Base-by-base conservation (phyloP, 2,888 invertebrate species). In the Euclidia mi region DNA sequence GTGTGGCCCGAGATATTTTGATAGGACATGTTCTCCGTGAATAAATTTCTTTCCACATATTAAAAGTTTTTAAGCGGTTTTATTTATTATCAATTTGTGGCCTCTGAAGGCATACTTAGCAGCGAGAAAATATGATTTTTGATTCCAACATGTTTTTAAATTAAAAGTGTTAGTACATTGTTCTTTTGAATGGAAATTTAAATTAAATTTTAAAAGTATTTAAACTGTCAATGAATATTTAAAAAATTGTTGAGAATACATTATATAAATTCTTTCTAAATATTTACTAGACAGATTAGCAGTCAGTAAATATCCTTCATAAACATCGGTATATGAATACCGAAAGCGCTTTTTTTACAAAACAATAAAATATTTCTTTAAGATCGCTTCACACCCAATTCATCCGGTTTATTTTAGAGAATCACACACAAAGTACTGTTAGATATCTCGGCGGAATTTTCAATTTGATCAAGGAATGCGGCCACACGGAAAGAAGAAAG, bases 1-100 rank as follows among this genome's bases (percentile, higher is more conserved):
- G 93, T 93, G 94, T 93, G 91, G 91, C 91, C 92, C 92, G 91
- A 93, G 94, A 94, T 94, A 94, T 94, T 94, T 94, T 94, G 94
- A 94, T 94, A 94, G 94, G 92, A 92, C 92, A 94, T 94, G 93
- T 91, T 92, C 92, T 88, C 88, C 89, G 88, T 90, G 94, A 93
- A 94, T 94, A 94, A 94, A 94, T 94, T 92, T 93, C 91, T 93
- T 92, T 88, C 80, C 82, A 89, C 90, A 90, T 93, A 92, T 92
- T 92, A 92, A 91, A 93, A 91, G 82, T 89, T 88, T 89, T 90
- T 89, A 90, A 91, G 85, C 85, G 85, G 81, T 87, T 90, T 87
- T 90, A 88, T 89, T 90, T 89, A 86, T 87, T 86, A 85, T 79
- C 80, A 71, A 74, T 74, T 69, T 74, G 69, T 63, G 66, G 74